These are phyloP conservation scores for Patella ulyssiponensis DNA, from an alignment of 2,888 invertebrate species.

Conservation along the genomic window DNA sequence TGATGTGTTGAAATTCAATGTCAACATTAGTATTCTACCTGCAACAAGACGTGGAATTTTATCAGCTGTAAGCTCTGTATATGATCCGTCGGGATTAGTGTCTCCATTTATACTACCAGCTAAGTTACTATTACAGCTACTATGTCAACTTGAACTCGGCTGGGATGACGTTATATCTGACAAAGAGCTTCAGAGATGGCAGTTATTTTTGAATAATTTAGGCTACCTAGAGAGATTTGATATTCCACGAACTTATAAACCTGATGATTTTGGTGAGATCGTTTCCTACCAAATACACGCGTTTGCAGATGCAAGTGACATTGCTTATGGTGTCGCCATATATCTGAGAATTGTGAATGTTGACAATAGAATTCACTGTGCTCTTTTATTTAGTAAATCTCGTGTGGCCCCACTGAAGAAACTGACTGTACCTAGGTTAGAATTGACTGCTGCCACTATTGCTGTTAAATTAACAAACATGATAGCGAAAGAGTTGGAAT, in stretches of 20 bases:
- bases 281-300: conserved; percentile 24
- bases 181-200: conserved; percentile 18
- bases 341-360: conserved; percentile 18
- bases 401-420: conserved; percentile 32
- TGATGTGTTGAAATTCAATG: conserved; percentile 37
- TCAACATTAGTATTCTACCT: conserved; percentile 25
- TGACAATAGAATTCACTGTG: conserved; percentile 25
- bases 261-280: conserved; percentile 26
- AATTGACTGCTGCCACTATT: conserved; percentile 9
- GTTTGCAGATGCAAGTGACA: conserved; percentile 32
- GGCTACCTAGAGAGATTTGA: conserved; percentile 21
- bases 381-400: conserved; percentile 30
- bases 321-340: conserved; percentile 19
- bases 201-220: conserved; percentile 19
- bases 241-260: conserved; percentile 25
- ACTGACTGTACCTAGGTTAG: conserved; percentile 29
- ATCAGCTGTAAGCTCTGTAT: conserved; percentile 36
- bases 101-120: conserved; percentile 35
- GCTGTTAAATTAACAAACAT: conserved; percentile 26
- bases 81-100: conserved; percentile 42
- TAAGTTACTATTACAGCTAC: conserved; percentile 35
- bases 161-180: conserved; percentile 40
- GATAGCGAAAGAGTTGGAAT: conserved; percentile 26
- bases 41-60: conserved; percentile 39
- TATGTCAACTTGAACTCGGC: conserved; percentile 25